Base-by-base conservation (phyloP, 2,113 vertebrate genomes). In the Pteronura brasiliensis region DNA sequence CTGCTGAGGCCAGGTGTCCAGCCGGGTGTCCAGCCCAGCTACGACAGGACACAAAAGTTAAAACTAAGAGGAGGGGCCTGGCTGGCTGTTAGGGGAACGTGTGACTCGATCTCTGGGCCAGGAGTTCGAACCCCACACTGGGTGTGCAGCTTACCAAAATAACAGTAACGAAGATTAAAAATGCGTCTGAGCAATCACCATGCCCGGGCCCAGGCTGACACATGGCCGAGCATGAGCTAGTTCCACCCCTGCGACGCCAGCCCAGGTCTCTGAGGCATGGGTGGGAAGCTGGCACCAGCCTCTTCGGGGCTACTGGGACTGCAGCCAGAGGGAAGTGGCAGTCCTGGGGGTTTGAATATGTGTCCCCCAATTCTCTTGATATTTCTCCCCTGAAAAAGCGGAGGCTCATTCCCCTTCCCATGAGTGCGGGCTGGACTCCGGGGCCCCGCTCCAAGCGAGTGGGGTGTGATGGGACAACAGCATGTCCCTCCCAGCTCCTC, bases 101-200 rank as follows among this genome's bases (percentile, higher is more conserved):
- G 39, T 13, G 13, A 27, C 42, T 9, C 17, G 72, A 31, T 17
- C 27, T 29, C 42, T 2, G 0, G 72, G 72, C 42, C 7, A 7
- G 14, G 42, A 76, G 25, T 29, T 4, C 6, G 7, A 29, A 14
- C 27, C 42, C 27, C 10, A 44, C 1, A 27, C 27, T 2, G 7
- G 74, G 42, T 44, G 15, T 1, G 1, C 39, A 47, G 42, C 74
- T 29, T 27, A 47, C 7, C 31, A 47, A 29, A 8, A 29, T 4
- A 14, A 15, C 7, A 47, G 27, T 14, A 47, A 76, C 7, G 4
- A 44, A 31, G 81, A 61, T 29, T 42, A 27, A 25, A 49, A 34
- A 17, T 12, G 59, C n/a, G 13, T 0, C 57, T 25, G 42, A 42
- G 52, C 20, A 18, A 39, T 2, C 25, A 11, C 1, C 0, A 0